phyloP scores from a whole-genome alignment of 2,113 vertebrate species.

The Oreotragus oreotragus region DNA sequence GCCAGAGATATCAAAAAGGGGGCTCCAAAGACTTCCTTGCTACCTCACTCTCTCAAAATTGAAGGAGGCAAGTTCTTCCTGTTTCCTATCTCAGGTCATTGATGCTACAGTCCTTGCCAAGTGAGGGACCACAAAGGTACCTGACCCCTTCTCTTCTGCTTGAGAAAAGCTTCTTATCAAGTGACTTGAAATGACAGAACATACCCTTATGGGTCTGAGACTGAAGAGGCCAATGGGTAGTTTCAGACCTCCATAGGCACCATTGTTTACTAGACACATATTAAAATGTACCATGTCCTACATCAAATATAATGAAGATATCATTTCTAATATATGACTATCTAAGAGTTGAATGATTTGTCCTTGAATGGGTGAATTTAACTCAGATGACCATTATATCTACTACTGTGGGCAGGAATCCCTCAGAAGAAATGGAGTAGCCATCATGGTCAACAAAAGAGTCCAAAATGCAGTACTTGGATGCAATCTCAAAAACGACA shows the following conservation, averaged over 20 bases:
- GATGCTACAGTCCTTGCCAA: neutral
- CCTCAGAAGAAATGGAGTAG: too few relatives aligned
- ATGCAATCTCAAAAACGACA: too few relatives aligned
- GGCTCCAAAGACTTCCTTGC: neutral
- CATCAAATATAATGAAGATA: neutral
- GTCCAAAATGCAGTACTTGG: too few relatives aligned
- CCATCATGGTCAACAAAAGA: too few relatives aligned
- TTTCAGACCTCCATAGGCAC: neutral
- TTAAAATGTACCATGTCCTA: neutral
- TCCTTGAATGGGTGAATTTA: too few relatives aligned
- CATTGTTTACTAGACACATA: neutral
- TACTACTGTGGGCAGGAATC: too few relatives aligned
- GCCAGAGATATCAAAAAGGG: neutral
- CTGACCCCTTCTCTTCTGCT: neutral
- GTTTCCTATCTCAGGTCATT: neutral
- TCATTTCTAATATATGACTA: neutral
- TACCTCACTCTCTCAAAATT: neutral
- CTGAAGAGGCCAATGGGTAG: neutral
- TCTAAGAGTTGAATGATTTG: neutral
- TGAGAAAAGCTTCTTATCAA: neutral
- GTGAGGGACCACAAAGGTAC: neutral
- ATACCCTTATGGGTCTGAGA: neutral
- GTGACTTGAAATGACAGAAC: neutral
- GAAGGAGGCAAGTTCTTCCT: neutral
- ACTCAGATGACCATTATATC: too few relatives aligned